Evolutionary conservation across 2,888 invertebrate genomes (phyloP), one percentile per base, ranked within the genome.

Genomic region (Pseudoips prasinana): DNA sequence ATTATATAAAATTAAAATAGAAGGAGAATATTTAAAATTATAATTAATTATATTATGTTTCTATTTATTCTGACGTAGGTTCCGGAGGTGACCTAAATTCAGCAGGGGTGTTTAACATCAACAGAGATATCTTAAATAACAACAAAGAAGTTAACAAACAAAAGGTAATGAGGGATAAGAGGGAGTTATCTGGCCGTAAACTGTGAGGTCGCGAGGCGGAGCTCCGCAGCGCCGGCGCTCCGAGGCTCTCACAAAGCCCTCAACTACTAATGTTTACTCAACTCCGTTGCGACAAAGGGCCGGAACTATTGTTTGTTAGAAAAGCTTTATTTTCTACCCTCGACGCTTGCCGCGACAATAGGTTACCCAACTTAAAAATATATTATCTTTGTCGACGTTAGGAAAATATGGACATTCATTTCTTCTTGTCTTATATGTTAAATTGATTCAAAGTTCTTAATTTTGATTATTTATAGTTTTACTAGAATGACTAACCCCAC

Each of bases 221-320:
- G 45, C 40, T 53, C 57, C 55, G 49, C 38, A 3, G 3, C 18
- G 4, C 4, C 3, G 18, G 18, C 18, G 18, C 18, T 18, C 18
- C 48, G 52, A 63, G 47, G 46, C 57, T 52, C 66, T 64, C 70
- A 80, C 79, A 82, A 79, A 72, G 61, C 72, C 72, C 73, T 68
- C 78, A 80, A 85, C 85, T 85, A 87, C 85, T 86, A 86, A 87
- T 87, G 85, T 87, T 87, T 85, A 83, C 86, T 84, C 75, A 82
- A 82, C 79, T 81, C 76, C 62, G 71, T 73, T 62, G 70, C 82
- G 83, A 87, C 87, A 88, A 88, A 87, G 81, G 85, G 76, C 87
- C 86, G 88, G 87, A 88, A 87, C 86, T 88, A 88, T 88, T 88
- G 88, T 88, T 88, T 87, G 88, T 82, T 79, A 81, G 79, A 74